Conservation (phyloP, 1,140 invertebrate genomes). For the Scaptomyza montana region DNA sequence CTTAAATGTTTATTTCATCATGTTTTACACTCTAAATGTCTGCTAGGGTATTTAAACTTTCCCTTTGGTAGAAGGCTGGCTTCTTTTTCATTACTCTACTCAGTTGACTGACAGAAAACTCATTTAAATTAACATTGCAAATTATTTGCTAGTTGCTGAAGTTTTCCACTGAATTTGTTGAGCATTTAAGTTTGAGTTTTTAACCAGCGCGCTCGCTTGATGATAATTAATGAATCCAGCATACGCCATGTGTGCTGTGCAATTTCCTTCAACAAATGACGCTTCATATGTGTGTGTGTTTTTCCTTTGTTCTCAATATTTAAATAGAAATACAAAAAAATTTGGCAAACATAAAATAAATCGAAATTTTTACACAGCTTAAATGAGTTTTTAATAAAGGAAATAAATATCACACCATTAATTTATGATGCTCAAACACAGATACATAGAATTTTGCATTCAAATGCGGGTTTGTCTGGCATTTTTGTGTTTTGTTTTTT, state of each 20-base stretch:
- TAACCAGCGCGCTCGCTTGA: no score
- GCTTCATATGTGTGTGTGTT: neutral
- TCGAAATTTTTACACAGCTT: conserved; percentile 55
- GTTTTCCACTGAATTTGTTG: conserved; percentile 1
- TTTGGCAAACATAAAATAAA: conserved; percentile 24
- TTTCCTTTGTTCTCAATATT: neutral
- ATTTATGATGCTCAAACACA: conserved; percentile 48
- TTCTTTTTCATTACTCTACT: neutral
- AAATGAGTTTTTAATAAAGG: conserved; percentile 71
- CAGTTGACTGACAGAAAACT: conserved; percentile 8
- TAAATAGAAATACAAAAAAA: neutral
- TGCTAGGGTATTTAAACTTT: neutral
- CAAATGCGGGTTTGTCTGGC: conserved; percentile 26
- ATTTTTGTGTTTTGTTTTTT: conserved; percentile 13
- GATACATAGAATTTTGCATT: conserved; percentile 28
- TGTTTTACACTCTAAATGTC: neutral
- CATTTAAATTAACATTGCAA: conserved; percentile 60
- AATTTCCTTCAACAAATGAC: neutral
- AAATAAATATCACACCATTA: conserved; percentile 53
- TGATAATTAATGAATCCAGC: conserved; percentile 41
- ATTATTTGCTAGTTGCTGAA: conserved; percentile 21
- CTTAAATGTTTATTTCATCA: no score
- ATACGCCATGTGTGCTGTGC: conserved; percentile 31
- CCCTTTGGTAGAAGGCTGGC: neutral
- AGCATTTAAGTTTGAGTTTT: conserved; percentile 7